Evolutionary conservation across 23 tunicate species (phyloP).

Genomic region (Clavelina lepadiformis): DNA sequence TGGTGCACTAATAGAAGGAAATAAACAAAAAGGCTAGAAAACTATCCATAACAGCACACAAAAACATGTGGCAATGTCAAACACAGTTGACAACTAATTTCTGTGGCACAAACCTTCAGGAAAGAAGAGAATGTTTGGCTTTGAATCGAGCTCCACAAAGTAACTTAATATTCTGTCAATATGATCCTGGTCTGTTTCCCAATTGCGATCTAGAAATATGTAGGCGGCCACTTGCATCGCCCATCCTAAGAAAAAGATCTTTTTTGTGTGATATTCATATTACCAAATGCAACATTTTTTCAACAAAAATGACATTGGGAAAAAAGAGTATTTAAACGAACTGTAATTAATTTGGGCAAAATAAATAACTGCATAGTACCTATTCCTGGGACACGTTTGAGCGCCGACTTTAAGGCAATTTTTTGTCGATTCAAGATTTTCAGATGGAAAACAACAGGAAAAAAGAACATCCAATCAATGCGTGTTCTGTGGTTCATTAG

Average conservation of each 20-base stretch:
- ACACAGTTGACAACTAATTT: too few relatives aligned
- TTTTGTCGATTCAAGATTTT: constrained; percentile 73
- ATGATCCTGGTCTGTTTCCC: constrained; percentile 88
- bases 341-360: background rate
- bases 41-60: too few relatives aligned
- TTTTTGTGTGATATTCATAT: background rate
- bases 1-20: too few relatives aligned
- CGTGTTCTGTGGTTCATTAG: constrained; percentile 93
- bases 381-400: constrained; percentile 88
- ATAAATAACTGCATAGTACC: constrained; percentile 38
- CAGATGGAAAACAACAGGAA: constrained; percentile 73
- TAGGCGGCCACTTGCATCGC: constrained; percentile 88
- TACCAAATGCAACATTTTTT: background rate
- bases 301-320: background rate
- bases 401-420: constrained; percentile 69
- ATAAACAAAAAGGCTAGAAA: too few relatives aligned
- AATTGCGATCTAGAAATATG: constrained; percentile 91
- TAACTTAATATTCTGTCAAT: constrained; percentile 72
- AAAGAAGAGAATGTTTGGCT: constrained; percentile 75
- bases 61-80: too few relatives aligned
- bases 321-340: background rate
- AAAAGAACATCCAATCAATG: constrained; percentile 92
- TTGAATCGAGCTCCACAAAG: constrained; percentile 59
- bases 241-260: constrained; percentile 52
- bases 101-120: constrained; percentile 63